Base-by-base conservation (phyloP, 2,113 vertebrate species). In the Xiphorhynchus elegans region DNA sequence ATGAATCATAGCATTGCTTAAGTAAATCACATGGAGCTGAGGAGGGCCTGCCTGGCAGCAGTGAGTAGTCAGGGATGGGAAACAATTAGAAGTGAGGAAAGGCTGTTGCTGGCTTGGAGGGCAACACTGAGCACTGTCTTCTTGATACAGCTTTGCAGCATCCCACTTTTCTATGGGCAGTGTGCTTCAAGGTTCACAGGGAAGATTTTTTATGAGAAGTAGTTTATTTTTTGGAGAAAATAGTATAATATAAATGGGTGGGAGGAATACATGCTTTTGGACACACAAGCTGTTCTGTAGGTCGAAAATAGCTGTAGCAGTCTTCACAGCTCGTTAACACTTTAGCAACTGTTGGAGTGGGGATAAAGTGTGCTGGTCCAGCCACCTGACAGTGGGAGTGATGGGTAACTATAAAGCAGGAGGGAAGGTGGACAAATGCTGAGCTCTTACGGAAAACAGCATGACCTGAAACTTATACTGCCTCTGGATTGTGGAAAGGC, bases 321-420 rank as follows among this genome's bases (percentile, higher is more conserved):
- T 62, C 72, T 92, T 93, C 68, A 77, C 86, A 96, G 83, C 58
- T 90, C 24, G 10, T 92, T 93, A 95, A 39, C 79, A 81, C 63
- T 74, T 93, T 90, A 92, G 68, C 78, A 94, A 46, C 37, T 59
- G 33, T 49, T 35, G 75, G 76, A 62, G 40, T 12, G 15, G 40
- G 53, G 90, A 35, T 29, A 42, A 67, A 29, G 24, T 29, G 70
- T 3, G 1, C 69, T 58, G 72, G 37, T 93, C 59, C 55, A 86
- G 50, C 40, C 88, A 92, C 55, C 76, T 93, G 85, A 81, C 50
- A 40, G 53, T 64, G 84, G 67, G 62, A 88, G 59, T 17, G n/a
- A 66, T 42, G 50, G 83, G 72, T 73, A 63, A 80, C 46, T 58
- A 7, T 75, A 62, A 86, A 92, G 26, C 17, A 55, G 31, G 44